These are phyloP conservation scores for Podabrus alpinus DNA, from an alignment of 2,888 invertebrate species.

Conservation along the genomic window DNA sequence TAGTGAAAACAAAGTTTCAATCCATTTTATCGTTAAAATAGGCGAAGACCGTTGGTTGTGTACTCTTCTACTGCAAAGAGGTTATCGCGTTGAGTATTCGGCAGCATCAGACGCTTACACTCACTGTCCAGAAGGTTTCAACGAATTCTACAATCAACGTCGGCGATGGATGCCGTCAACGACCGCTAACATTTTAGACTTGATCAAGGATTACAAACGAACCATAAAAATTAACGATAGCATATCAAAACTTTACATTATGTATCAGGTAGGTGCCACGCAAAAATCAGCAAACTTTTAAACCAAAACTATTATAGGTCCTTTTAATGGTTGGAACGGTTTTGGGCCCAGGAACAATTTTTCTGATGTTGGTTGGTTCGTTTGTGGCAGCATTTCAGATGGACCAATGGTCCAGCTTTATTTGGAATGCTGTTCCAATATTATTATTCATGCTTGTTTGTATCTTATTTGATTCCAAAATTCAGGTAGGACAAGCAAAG, in stretches of 20 bases:
- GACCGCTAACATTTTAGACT: slow-evolving; percentile 91
- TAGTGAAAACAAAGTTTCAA: not conserved
- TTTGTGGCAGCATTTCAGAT: slow-evolving; percentile 78
- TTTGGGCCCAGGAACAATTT: slow-evolving; percentile 81
- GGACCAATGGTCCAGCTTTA: slow-evolving; percentile 68
- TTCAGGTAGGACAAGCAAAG: slow-evolving; percentile 60
- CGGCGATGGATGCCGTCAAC: slow-evolving; percentile 96
- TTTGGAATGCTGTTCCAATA: slow-evolving; percentile 71
- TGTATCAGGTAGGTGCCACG: slow-evolving; percentile 65
- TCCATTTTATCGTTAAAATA: slow-evolving; percentile 39
- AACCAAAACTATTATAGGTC: slow-evolving; percentile 7
- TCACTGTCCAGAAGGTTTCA: slow-evolving; percentile 90
- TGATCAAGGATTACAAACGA: slow-evolving; percentile 75
- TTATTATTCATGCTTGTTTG: slow-evolving; percentile 69
- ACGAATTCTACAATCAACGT: slow-evolving; percentile 93
- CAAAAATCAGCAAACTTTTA: slow-evolving; percentile 4
- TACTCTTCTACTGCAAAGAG: slow-evolving; percentile 86
- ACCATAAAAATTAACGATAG: slow-evolving; percentile 86
- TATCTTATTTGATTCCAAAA: slow-evolving; percentile 67
- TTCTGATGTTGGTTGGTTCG: slow-evolving; percentile 82
- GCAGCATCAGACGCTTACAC: slow-evolving; percentile 95
- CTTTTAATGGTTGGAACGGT: slow-evolving; percentile 75
- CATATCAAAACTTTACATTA: slow-evolving; percentile 80
- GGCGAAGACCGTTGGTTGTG: slow-evolving; percentile 97
- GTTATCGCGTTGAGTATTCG: slow-evolving; percentile 91